Percentiles rank a stretch among this genome's conserved stretches.
Conservation (phyloP, 1,140 invertebrate species). For the Plectus sambesii region DNA sequence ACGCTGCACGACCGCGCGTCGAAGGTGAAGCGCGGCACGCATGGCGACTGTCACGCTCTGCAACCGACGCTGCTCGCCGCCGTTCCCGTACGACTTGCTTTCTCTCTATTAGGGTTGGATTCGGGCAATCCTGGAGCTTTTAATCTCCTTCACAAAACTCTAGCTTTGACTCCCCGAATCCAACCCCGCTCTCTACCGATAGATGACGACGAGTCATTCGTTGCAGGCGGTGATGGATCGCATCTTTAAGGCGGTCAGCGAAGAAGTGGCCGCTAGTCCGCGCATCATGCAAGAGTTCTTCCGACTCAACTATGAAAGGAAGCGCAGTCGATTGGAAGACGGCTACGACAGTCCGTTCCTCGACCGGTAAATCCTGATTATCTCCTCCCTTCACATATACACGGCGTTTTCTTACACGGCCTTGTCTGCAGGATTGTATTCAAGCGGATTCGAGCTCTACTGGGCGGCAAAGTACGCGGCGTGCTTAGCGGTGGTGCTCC, state of each 20-base stretch:
- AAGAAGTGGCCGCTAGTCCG: conserved; percentile 41
- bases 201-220: no score
- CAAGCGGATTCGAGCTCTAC: conserved; percentile 60
- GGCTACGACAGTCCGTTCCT: conserved; percentile 72
- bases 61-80: conserved; percentile 83
- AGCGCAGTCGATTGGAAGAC: conserved; percentile 56
- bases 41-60: conserved; percentile 73
- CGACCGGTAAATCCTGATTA: conserved; percentile 52
- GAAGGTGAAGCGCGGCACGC: conserved; percentile 75
- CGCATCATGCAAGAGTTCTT: conserved; percentile 45
- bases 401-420: no score
- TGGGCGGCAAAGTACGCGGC: conserved; percentile 73
- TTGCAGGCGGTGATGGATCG: conserved; percentile 46
- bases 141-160: no score
- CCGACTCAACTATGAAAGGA: conserved; percentile 46
- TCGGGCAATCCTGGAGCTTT: no score
- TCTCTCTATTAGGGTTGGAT: not conserved
- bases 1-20: conserved; percentile 86
- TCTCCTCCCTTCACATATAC: no score
- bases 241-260: conserved; percentile 46
- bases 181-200: no score
- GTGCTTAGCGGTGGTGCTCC: conserved; percentile 86
- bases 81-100: conserved; percentile 62
- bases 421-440: conserved; percentile 58
- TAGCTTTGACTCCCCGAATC: no score